phyloP scores from a whole-genome alignment of 1,140 invertebrate species.

The Berghia stephanieae region DNA sequence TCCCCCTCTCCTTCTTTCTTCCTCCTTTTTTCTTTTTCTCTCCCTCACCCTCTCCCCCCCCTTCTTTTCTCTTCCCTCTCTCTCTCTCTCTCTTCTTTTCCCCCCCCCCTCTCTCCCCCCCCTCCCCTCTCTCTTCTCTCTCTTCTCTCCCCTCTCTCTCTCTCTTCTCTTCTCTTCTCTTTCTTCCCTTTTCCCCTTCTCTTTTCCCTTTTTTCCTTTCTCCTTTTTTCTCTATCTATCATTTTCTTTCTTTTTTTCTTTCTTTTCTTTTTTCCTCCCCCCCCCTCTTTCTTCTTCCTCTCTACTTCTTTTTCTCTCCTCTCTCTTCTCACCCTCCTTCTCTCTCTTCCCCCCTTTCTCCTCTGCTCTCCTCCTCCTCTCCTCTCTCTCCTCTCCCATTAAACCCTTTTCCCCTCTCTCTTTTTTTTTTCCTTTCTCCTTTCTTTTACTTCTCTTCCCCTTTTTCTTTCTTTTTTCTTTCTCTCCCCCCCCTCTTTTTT shows the following conservation, averaged over 20 bases:
- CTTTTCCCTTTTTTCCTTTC: too few relatives aligned
- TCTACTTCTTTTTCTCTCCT: constrained; percentile 27
- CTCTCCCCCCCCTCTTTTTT: constrained; percentile 30
- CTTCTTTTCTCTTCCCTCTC: too few relatives aligned
- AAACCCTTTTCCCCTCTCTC: constrained; percentile 43
- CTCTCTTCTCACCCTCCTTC: constrained; percentile 23
- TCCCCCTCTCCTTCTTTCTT: too few relatives aligned
- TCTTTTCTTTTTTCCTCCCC: constrained; percentile 29
- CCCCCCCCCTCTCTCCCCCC: too few relatives aligned
- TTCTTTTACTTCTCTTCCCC: constrained; percentile 24
- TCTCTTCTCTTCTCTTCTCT: too few relatives aligned
- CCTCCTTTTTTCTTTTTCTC: too few relatives aligned
- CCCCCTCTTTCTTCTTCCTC: constrained; percentile 17
- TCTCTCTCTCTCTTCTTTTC: too few relatives aligned
- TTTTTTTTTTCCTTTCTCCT: constrained; percentile 31
- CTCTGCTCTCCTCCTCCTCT: constrained; percentile 13
- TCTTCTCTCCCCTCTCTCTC: too few relatives aligned
- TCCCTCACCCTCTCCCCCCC: too few relatives aligned
- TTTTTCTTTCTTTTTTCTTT: constrained; percentile 24
- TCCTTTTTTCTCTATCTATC: constrained; percentile 30
- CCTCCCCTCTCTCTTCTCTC: too few relatives aligned
- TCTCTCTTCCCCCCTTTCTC: constrained; percentile 20
- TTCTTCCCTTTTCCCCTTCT: too few relatives aligned
- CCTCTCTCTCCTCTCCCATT: constrained; percentile 18
- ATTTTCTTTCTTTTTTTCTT: constrained; percentile 34